Evolutionary conservation across 2,888 invertebrate species (phyloP), one percentile per base, ranked within the genome.

Genomic region (Lacanobia wlatinum): DNA sequence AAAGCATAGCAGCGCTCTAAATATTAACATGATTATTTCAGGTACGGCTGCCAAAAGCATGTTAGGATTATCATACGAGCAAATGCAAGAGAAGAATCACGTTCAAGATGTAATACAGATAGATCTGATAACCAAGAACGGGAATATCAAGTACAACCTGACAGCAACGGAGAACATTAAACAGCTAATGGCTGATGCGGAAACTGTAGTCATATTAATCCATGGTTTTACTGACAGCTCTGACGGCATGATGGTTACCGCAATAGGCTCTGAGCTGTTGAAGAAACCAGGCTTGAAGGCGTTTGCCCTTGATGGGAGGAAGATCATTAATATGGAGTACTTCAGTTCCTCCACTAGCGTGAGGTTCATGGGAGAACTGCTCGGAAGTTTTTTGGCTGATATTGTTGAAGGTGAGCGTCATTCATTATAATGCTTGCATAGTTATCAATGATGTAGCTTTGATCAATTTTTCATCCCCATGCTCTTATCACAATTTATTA

Each of bases 191-290:
- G 81, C 86, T 0, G 86, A 85, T 7, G 85, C 91, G 0, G 88
- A 89, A 43, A 86, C 78, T 1, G 83, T 94, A 0, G 71, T 94
- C 0, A 89, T 96, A 2, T 80, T 95, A 0, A 84, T 94, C 0
- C 96, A 96, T 74, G 96, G 96, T 0, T 96, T 94, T 50, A 84
- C 95, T 89, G 94, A 95, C 72, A 95, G 94, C 68, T 95, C 96
- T 1, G 94, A 95, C 53, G 96, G 96, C 0, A 85, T 90, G 73
- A 95, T 95, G 95, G 95, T 95, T 0, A 90, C 92, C 28, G 92
- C 90, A 0, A 60, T 95, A 8, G 93, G 93, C 5, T 91, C 94
- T 1, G 93, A 92, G 21, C 84, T 94, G 8, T 65, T 95, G 50
- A 95, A 93, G 82, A 88, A 88, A 28, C 70, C 89, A 10, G 87